phyloP scores from a whole-genome alignment of 2,888 invertebrate genomes.

The Eurois occulta region DNA sequence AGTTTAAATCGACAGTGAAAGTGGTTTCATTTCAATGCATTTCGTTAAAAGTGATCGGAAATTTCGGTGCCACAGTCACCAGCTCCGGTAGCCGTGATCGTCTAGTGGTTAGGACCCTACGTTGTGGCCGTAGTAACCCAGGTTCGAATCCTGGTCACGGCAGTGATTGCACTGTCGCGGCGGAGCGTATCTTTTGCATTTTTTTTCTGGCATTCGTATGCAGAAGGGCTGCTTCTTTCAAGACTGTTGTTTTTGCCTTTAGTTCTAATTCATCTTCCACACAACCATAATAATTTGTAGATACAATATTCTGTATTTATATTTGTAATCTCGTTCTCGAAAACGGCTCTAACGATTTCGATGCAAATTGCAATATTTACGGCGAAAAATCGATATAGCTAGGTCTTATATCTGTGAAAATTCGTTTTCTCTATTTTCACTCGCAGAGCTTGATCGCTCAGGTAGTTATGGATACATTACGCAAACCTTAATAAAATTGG shows the following conservation, averaged over 20 bases:
- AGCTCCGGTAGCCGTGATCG: conserved; percentile 73
- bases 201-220: conserved; percentile 6
- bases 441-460: no score
- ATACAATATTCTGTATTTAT: no score
- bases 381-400: background rate
- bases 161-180: conserved; percentile 73
- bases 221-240: background rate
- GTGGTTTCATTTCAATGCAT: conserved; percentile 23
- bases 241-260: background rate
- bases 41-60: conserved; percentile 14
- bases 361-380: no score
- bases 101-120: conserved; percentile 93
- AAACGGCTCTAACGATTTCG: no score
- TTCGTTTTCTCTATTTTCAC: no score
- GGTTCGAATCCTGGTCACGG: conserved; percentile 92
- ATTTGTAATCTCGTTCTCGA: no score
- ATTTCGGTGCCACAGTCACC: conserved; percentile 49
- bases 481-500: no score
- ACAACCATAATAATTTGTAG: background rate
- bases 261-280: background rate
- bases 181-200: conserved; percentile 50
- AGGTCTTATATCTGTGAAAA: background rate
- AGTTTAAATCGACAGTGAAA: conserved; percentile 26
- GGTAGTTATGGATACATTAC: no score
- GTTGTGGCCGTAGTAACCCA: conserved; percentile 95